Percentiles rank a stretch among this genome's conserved stretches.
phyloP scores from a whole-genome alignment of 2,888 invertebrate genomes.

The Drosophila anomelani region DNA sequence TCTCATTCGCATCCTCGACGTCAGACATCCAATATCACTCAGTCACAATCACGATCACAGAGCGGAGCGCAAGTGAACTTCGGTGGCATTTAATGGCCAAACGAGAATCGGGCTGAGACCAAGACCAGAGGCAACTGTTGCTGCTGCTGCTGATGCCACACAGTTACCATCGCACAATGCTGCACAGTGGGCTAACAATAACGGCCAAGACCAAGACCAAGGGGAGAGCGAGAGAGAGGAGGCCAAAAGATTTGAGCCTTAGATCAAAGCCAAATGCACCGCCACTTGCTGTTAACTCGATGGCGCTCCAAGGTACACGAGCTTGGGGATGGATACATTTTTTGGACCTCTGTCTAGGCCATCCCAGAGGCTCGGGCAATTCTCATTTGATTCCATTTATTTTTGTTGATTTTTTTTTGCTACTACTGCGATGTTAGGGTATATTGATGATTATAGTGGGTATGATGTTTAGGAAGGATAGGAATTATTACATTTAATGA shows the following conservation, averaged over 20 bases:
- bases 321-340: conserved; percentile 51
- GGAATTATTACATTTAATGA: too few relatives aligned
- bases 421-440: background rate
- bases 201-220: background rate
- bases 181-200: conserved; percentile 39
- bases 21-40: conserved; percentile 72
- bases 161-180: conserved; percentile 30
- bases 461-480: background rate
- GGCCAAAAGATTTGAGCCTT: conserved; percentile 74
- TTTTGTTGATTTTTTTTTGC: conserved; percentile 35
- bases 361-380: conserved; percentile 53
- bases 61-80: conserved; percentile 73
- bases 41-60: conserved; percentile 67
- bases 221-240: conserved; percentile 16
- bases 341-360: conserved; percentile 65
- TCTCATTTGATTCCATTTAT: conserved; percentile 51
- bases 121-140: conserved; percentile 47
- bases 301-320: conserved; percentile 75
- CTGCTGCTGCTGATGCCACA: conserved; percentile 20
- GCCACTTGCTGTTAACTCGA: conserved; percentile 77
- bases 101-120: conserved; percentile 38
- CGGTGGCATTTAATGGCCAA: conserved; percentile 67
- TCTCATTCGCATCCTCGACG: conserved; percentile 59
- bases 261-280: conserved; percentile 77
- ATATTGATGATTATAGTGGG: background rate